Conservation (phyloP, 2,888 invertebrate genomes). For the Eristalinus aeneus region DNA sequence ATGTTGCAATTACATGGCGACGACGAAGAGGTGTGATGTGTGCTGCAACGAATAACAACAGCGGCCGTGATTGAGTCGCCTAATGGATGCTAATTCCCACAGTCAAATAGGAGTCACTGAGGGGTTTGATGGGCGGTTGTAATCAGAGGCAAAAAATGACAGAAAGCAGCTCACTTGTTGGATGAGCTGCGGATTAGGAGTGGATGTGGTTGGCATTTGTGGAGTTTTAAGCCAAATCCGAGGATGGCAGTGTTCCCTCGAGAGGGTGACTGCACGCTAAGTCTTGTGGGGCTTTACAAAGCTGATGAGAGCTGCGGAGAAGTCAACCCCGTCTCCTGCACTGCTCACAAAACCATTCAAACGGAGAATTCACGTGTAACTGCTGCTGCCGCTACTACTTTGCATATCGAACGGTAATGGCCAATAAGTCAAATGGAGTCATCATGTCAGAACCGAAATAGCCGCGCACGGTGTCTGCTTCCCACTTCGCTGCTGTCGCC, state of each 20-base stretch:
- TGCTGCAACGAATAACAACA: neutral
- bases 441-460: slow-evolving; percentile 51
- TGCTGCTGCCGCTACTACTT: neutral
- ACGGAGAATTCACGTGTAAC: slow-evolving; percentile 25
- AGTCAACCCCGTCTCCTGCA: neutral
- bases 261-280: neutral
- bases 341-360: neutral
- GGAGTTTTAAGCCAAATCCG: neutral
- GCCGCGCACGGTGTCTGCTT: slow-evolving; percentile 33
- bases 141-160: slow-evolving; percentile 23
- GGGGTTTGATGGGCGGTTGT: slow-evolving; percentile 5
- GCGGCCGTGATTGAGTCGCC: neutral
- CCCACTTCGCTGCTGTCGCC: slow-evolving; percentile 26
- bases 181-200: neutral
- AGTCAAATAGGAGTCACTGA: slow-evolving; percentile 53
- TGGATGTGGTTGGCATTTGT: neutral
- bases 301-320: neutral
- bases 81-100: slow-evolving; percentile 60
- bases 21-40: slow-evolving; percentile 47
- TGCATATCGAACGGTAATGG: slow-evolving; percentile 30
- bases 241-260: neutral
- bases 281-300: neutral
- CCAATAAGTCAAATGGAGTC: slow-evolving; percentile 61
- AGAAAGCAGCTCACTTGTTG: slow-evolving; percentile 21
- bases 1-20: slow-evolving; percentile 61